phyloP scores from a whole-genome alignment of 2,888 invertebrate genomes.

The Mesoligia furuncula region DNA sequence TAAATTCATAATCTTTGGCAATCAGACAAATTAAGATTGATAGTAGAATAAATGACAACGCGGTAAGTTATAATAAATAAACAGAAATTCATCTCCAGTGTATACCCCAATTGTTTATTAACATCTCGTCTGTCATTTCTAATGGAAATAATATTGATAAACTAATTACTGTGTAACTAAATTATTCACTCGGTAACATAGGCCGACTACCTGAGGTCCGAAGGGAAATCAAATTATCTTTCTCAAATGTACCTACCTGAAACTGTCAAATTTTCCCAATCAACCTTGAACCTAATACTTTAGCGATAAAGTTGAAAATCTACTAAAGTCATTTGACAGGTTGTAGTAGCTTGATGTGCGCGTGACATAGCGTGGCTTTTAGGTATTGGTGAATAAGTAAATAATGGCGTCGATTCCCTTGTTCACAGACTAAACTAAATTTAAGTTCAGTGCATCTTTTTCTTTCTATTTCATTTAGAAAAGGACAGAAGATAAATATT shows the following conservation, averaged over 20 bases:
- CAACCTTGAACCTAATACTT: too few relatives aligned
- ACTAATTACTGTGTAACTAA: constrained; percentile 54
- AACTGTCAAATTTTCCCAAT: too few relatives aligned
- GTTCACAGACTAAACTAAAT: too few relatives aligned
- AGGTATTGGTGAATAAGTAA: constrained; percentile 21
- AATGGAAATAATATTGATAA: constrained; percentile 61
- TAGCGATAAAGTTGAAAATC: too few relatives aligned
- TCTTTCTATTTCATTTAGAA: too few relatives aligned
- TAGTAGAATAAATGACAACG: not conserved
- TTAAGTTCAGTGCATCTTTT: too few relatives aligned
- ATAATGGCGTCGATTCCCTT: not conserved
- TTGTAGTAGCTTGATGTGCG: too few relatives aligned
- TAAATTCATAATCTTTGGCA: too few relatives aligned
- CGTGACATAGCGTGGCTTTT: constrained; percentile 69
- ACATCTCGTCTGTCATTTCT: constrained; percentile 26
- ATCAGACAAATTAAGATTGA: not conserved
- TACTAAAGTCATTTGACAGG: too few relatives aligned
- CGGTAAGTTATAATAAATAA: constrained; percentile 19
- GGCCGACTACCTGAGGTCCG: constrained; percentile 44
- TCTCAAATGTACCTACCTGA: constrained; percentile 42
- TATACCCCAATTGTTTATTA: constrained; percentile 35
- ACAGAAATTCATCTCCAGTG: constrained; percentile 14
- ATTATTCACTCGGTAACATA: constrained; percentile 53
- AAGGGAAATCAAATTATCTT: constrained; percentile 67
- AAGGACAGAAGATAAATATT: too few relatives aligned